A percentile compares a stretch with the other conserved stretches of the same genome.
phyloP scores from a whole-genome alignment of 2,113 vertebrate genomes.

The Patagioenas fasciata region DNA sequence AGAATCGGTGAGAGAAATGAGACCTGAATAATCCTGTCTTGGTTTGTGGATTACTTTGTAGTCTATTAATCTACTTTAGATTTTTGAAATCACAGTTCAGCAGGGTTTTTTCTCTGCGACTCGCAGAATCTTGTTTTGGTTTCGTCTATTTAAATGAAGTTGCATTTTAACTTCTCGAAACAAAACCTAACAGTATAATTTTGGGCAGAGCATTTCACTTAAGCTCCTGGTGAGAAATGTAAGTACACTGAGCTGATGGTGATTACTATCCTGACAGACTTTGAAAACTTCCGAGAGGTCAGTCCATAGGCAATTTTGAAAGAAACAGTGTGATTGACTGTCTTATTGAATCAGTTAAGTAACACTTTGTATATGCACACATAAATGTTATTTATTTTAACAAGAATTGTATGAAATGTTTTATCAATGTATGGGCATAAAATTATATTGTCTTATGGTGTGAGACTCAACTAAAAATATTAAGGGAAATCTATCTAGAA shows the following conservation, averaged over 20 bases:
- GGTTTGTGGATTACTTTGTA: not conserved
- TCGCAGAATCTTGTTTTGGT: not conserved
- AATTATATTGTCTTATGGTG: not conserved
- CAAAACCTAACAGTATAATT: not conserved
- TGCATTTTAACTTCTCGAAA: not conserved
- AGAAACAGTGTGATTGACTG: not conserved
- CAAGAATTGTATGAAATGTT: not conserved
- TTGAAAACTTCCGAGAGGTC: not conserved
- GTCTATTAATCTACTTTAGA: not conserved
- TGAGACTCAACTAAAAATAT: not conserved
- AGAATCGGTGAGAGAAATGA: not conserved
- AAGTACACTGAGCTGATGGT: not conserved
- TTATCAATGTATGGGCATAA: not conserved
- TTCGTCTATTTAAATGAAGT: not conserved
- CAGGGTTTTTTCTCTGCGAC: not conserved
- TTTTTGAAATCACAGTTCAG: not conserved
- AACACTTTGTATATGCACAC: not conserved
- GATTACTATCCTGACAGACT: not conserved
- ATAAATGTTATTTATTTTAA: not conserved
- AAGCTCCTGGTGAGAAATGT: not conserved
- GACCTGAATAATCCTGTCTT: not conserved
- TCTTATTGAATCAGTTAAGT: not conserved
- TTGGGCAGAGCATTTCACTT: not conserved
- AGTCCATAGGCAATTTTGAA: not conserved
- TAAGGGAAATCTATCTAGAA: not conserved